Evolutionary conservation across 2,797 vertebrate species (phyloP).

Genomic region (Manis pentadactyla): DNA sequence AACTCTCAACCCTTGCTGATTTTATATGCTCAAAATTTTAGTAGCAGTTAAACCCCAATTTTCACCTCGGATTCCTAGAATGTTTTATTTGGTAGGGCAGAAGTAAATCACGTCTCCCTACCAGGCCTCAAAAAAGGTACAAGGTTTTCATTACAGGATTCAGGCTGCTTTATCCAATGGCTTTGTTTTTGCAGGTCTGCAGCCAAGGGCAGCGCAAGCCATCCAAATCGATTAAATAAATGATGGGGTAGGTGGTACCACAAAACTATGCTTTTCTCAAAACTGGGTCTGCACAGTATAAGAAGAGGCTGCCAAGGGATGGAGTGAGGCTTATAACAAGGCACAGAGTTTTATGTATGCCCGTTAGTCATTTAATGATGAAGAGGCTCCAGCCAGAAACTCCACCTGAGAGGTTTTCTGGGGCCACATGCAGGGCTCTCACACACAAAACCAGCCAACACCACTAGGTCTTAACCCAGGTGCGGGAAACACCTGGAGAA

Average conservation of each 20-base stretch:
- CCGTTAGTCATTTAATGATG: not conserved
- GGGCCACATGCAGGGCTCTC: not conserved
- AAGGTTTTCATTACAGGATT: conserved; percentile 74
- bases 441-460: not conserved
- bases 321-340: not conserved
- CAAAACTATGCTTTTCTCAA: not conserved
- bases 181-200: conserved; percentile 72
- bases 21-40: conserved; percentile 64
- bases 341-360: not conserved
- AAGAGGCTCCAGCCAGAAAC: conserved; percentile 27
- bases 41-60: conserved; percentile 70
- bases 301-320: not conserved
- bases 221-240: conserved; percentile 67
- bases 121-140: conserved; percentile 69
- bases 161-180: conserved; percentile 54
- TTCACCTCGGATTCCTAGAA: conserved; percentile 71
- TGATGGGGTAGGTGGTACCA: conserved; percentile 59
- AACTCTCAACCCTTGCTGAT: conserved; percentile 65
- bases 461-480: not conserved
- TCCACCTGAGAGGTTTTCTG: not conserved
- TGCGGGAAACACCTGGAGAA: not conserved
- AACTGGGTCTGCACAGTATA: not conserved
- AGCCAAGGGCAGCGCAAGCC: conserved; percentile 71
- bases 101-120: conserved; percentile 69
- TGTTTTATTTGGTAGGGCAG: conserved; percentile 76